Base-by-base conservation (phyloP, 2,113 vertebrate species). In the Catharus minimus region DNA sequence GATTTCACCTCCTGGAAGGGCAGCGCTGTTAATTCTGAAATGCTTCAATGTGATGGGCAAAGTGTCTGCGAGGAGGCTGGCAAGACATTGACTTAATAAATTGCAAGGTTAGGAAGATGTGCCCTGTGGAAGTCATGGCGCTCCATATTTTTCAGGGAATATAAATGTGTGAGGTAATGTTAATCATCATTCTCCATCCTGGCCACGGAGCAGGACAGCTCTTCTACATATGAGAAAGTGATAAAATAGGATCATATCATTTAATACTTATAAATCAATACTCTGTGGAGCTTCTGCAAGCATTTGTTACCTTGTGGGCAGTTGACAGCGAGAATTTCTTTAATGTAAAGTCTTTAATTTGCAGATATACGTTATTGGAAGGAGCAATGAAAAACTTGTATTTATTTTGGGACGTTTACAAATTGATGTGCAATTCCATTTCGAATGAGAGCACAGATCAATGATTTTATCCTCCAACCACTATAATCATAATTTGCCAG, bases 191-290 rank as follows among this genome's bases (percentile, higher is more conserved):
- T 92, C 89, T 75, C 92, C 71, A 47, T 24, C 81, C 83, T 49
- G 69, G 9, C 8, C 17, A 7, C 17, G 2, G 58, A 86, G 71
- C 8, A 52, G 89, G 65, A 67, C 86, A 67, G 81, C 75, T 75
- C n/a, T 66, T 93, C 89, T 94, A 76, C 86, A 81, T 93, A 56
- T 5, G 62, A 72, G 84, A 79, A 87, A 87, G 93, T 33, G 64
- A 82, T 92, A 89, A 90, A 95, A 89, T 30, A 22, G 55, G 75
- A 89, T 85, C 7, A 62, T 55, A 53, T 73, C 24, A 87, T 89
- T 92, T 93, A 85, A 82, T 85, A 46, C 78, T 73, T 87, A 73
- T 87, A 76, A 92, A 94, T 94, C 91, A 82, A 92, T 93, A 85
- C 44, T 22, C 11, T 16, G 52, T 57, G 87, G 47, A 44, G 87